These are phyloP conservation scores for Pandemis cinnamomeana DNA, from an alignment of 2,888 invertebrate species.

Conservation along the genomic window DNA sequence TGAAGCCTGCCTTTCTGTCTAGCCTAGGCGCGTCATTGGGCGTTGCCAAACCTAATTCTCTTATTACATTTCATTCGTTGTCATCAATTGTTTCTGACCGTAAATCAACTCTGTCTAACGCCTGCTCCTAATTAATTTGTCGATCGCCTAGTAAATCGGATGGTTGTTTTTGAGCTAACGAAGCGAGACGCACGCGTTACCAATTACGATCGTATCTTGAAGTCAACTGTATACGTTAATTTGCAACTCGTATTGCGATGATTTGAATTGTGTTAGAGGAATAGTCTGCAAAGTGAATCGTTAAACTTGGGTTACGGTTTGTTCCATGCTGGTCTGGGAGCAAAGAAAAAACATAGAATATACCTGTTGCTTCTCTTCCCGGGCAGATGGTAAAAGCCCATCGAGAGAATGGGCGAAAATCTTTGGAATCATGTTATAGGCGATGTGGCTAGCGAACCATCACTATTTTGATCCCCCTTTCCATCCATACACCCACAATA, in stretches of 20 bases:
- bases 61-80: constrained; percentile 37
- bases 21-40: constrained; percentile 49
- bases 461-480: too few species aligned
- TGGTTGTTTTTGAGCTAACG: constrained; percentile 21
- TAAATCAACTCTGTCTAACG: constrained; percentile 19
- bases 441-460: too few species aligned
- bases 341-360: too few species aligned
- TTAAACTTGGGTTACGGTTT: too few species aligned
- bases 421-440: too few species aligned
- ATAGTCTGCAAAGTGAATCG: too few species aligned
- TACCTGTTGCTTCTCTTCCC: too few species aligned
- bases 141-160: constrained; percentile 21
- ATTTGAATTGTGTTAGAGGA: not conserved
- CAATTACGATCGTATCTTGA: constrained; percentile 28
- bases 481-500: too few species aligned
- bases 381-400: too few species aligned
- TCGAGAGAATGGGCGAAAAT: too few species aligned
- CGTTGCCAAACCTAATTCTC: constrained; percentile 48
- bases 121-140: constrained; percentile 31
- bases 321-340: too few species aligned
- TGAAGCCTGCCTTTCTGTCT: constrained; percentile 50
- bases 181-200: constrained; percentile 28
- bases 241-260: not conserved
- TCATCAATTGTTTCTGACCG: constrained; percentile 24
- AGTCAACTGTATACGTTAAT: constrained; percentile 5